Evolutionary conservation across 1,140 invertebrate species (phyloP), one percentile per base, ranked within the genome.

Genomic region (Camponotus pennsylvanicus): DNA sequence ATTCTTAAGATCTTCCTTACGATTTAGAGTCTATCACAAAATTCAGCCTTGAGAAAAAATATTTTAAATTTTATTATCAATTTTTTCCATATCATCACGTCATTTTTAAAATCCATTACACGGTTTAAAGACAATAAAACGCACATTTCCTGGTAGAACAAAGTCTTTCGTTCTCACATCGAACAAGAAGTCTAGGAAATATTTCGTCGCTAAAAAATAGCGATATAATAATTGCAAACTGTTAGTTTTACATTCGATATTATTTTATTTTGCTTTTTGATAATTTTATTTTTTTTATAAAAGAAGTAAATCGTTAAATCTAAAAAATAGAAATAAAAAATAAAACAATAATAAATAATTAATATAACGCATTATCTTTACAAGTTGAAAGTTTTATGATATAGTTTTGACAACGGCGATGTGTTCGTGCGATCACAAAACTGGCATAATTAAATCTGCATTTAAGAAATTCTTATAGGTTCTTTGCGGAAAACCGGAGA

Each of bases 371-470:
- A 34, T 70, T 55, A 55, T 70, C 1, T 13, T 3, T 79, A 15
- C 15, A 15, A 8, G 3, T 8, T 52, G 7, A 3, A 55, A 27
- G 8, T 40, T 57, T 57, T 70, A 34, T 9, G 18, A 82, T 57
- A 57, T 15, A 42, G 21, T 0, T 45, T 82, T 59, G 9, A 82
- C 40, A 27, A 42, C 15, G 9, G 3, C 0, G 0, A 52, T 21
- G 3, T 11, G 55, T 32, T 37, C 40, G 21, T 57, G 3, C 18
- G 37, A 77, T 66, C 34, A 77, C 13, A 7, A 66, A 66, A 64
- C 55, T 55, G 55, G 2, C n/a, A 37, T 84, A 88, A 88, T 87
- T 87, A 11, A 11, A 77, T 88, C 37, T 70, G 49, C 75, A 61
- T 45, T 67, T 18, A n/a, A n/a, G 13, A 67, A 40, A 8, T 34